phyloP scores from a whole-genome alignment of 1,140 invertebrate genomes.

The Lucilia sericata region DNA sequence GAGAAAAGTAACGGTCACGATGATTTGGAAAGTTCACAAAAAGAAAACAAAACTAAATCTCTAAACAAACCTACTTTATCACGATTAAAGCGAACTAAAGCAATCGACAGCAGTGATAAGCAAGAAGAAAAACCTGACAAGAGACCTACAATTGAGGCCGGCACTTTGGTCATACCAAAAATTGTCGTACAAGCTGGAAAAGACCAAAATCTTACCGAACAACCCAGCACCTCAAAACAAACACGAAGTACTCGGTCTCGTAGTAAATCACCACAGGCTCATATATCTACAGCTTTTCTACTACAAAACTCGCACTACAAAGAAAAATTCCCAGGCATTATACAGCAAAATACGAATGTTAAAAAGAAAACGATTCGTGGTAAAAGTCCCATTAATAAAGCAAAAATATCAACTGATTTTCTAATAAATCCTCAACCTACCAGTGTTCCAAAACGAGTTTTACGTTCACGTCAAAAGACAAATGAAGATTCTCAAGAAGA shows the following conservation, averaged over 20 bases:
- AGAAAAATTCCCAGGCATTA: slow-evolving; percentile 32
- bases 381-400: slow-evolving; percentile 47
- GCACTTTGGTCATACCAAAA: slow-evolving; percentile 59
- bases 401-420: slow-evolving; percentile 53
- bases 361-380: neutral
- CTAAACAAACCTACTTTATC: neutral
- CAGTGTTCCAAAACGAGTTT: slow-evolving; percentile 45
- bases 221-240: slow-evolving; percentile 2
- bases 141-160: slow-evolving; percentile 52
- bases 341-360: slow-evolving; percentile 19
- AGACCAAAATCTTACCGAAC: slow-evolving; percentile 48
- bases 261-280: slow-evolving; percentile 61
- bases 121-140: neutral
- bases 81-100: neutral
- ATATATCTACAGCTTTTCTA: slow-evolving; percentile 56
- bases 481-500: slow-evolving; percentile 42
- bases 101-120: neutral
- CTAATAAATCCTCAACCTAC: slow-evolving; percentile 23
- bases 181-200: slow-evolving; percentile 52
- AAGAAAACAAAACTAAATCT: slow-evolving; percentile 36
- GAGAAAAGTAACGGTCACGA: neutral
- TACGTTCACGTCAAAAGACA: slow-evolving; percentile 52
- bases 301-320: slow-evolving; percentile 45
- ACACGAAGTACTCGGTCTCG: slow-evolving; percentile 44
- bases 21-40: slow-evolving; percentile 8